A percentile compares a stretch with the other conserved stretches of the same genome.
phyloP scores from a whole-genome alignment of 2,113 vertebrate genomes.

The Corvus moneduloides region DNA sequence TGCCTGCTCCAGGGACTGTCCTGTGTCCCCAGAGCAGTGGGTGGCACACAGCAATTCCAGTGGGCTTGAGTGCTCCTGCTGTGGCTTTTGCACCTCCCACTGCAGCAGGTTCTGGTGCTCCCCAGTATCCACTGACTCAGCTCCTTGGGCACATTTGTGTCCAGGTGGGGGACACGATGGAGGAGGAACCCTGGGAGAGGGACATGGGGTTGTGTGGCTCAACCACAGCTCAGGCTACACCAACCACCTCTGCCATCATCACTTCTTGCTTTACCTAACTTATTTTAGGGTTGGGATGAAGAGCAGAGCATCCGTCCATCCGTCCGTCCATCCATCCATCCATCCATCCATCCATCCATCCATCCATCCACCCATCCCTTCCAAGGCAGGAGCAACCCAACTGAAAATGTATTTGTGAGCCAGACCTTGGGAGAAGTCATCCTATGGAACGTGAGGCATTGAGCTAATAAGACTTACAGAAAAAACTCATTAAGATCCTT shows the following conservation, averaged over 20 bases:
- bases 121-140: neutral
- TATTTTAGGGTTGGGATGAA: neutral
- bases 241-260: neutral
- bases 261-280: neutral
- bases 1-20: neutral
- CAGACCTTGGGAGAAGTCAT: neutral
- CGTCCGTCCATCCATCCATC: neutral
- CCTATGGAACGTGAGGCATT: fast-evolving
- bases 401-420: neutral
- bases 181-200: neutral
- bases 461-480: neutral
- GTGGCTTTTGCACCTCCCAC: neutral
- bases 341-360: neutral
- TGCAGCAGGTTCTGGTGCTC: neutral
- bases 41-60: neutral
- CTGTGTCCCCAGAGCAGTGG: neutral
- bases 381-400: neutral
- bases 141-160: neutral
- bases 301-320: neutral
- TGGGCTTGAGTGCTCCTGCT: fast-evolving
- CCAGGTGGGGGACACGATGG: fast-evolving
- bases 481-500: neutral
- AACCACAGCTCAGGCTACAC: neutral
- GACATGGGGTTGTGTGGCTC: neutral
- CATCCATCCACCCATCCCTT: neutral